Percentiles rank a stretch among this genome's conserved stretches.
phyloP scores from a whole-genome alignment of 2,888 invertebrate species.

The Aromia moschata region DNA sequence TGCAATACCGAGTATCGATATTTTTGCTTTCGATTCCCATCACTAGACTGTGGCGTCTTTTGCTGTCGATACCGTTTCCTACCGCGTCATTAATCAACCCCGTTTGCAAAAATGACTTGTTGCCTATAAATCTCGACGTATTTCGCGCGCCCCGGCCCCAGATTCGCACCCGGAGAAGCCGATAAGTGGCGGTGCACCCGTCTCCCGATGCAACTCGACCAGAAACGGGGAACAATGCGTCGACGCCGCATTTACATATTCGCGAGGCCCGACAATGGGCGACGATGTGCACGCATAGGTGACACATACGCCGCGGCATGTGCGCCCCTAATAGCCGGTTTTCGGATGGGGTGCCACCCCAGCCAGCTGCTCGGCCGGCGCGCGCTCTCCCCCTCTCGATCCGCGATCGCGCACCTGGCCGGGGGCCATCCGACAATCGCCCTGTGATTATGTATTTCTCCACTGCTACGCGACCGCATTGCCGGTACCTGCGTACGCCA shows the following conservation, averaged over 20 bases:
- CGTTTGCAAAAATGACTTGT: neutral
- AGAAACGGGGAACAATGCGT: conserved; percentile 32
- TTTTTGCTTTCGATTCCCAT: no score
- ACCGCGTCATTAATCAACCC: no score
- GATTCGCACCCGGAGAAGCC: no score
- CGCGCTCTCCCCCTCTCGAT: conserved; percentile 35
- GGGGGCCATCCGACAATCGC: conserved; percentile 44
- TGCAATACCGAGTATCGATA: no score
- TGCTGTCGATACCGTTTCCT: no score
- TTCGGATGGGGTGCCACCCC: conserved; percentile 55
- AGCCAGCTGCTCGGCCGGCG: conserved; percentile 52
- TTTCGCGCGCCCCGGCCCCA: no score
- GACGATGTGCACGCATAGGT: conserved; percentile 48
- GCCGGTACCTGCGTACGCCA: conserved; percentile 37
- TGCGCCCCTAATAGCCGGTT: conserved; percentile 51
- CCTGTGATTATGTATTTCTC: conserved; percentile 47
- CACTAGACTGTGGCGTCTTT: no score
- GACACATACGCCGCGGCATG: conserved; percentile 59
- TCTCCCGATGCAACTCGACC: no score
- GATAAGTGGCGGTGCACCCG: no score
- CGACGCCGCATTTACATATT: conserved; percentile 44
- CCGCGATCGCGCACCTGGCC: conserved; percentile 43
- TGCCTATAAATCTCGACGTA: neutral
- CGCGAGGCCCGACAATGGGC: conserved; percentile 35
- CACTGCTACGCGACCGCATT: conserved; percentile 31